Percentiles rank a stretch among this genome's conserved stretches.
Evolutionary conservation across 2,797 vertebrate genomes (phyloP).

Genomic region (Morelia viridis): DNA sequence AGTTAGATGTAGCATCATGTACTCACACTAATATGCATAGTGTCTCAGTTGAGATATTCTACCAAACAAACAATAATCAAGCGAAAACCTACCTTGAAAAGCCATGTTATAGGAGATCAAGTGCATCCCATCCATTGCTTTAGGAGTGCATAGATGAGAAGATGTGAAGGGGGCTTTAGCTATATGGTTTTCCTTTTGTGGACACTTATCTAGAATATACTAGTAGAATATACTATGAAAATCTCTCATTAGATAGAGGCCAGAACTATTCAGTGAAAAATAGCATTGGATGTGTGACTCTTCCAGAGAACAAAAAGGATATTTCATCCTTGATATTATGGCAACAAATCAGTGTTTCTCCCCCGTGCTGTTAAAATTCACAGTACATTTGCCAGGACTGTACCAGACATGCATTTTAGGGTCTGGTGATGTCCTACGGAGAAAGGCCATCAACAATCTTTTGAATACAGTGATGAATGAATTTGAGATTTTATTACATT

Average conservation of each 20-base stretch:
- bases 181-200: neutral
- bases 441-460: constrained; percentile 42
- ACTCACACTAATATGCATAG: neutral
- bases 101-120: neutral
- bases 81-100: neutral
- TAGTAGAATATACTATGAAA: constrained; percentile 11
- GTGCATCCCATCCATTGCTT: neutral
- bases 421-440: constrained; percentile 38
- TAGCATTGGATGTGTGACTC: constrained; percentile 24
- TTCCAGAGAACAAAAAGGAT: constrained; percentile 33
- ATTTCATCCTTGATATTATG: constrained; percentile 11
- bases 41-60: neutral
- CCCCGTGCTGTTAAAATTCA: constrained; percentile 41
- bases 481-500: constrained; percentile 48
- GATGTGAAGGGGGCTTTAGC: constrained; percentile 11
- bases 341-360: constrained; percentile 24
- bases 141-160: neutral
- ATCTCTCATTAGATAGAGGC: constrained; percentile 32
- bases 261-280: constrained; percentile 33
- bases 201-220: constrained; percentile 20
- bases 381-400: constrained; percentile 5
- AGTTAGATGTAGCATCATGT: neutral
- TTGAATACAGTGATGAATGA: constrained; percentile 48
- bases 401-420: constrained; percentile 47
- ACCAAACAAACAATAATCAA: neutral